Percentiles rank a stretch among this genome's conserved stretches.
Conservation (phyloP, 2,797 vertebrate species). For the Anguilla marmorata region DNA sequence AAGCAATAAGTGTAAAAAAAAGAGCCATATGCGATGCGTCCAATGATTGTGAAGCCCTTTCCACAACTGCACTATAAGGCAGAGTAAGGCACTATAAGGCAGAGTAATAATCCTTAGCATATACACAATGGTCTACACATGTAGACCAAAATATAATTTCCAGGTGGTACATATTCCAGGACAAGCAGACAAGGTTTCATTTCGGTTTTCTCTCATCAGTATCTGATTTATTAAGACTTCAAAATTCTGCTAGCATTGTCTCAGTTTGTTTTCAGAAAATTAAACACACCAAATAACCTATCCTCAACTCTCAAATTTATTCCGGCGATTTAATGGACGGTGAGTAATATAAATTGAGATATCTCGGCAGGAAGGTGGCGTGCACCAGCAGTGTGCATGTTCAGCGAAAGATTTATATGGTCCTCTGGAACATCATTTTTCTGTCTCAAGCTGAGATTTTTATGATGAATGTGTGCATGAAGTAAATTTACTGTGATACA, state of each 20-base stretch:
- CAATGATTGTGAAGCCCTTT: slow-evolving; percentile 58
- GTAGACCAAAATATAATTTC: not conserved
- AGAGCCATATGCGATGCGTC: slow-evolving; percentile 53
- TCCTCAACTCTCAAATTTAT: too few relatives aligned
- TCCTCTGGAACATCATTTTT: not conserved
- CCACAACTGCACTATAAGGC: slow-evolving; percentile 40
- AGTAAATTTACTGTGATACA: not conserved
- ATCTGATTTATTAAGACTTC: not conserved
- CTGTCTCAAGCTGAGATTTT: not conserved
- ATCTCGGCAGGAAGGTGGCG: not conserved
- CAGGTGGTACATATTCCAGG: not conserved
- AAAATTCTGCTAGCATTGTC: not conserved
- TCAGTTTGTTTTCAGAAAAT: not conserved
- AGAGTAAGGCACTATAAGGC: slow-evolving; percentile 44
- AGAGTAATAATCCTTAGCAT: slow-evolving; percentile 41
- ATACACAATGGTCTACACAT: not conserved
- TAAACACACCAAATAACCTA: not conserved
- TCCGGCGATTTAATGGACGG: not conserved
- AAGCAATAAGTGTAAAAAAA: slow-evolving; percentile 43
- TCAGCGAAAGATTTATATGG: not conserved
- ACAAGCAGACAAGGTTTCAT: not conserved
- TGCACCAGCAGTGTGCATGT: not conserved
- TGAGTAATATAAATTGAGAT: not conserved
- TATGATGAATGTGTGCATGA: not conserved
- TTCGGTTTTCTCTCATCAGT: not conserved